Evolutionary conservation across 2,888 invertebrate species (phyloP).

Genomic region (Phymatocera aterrima): DNA sequence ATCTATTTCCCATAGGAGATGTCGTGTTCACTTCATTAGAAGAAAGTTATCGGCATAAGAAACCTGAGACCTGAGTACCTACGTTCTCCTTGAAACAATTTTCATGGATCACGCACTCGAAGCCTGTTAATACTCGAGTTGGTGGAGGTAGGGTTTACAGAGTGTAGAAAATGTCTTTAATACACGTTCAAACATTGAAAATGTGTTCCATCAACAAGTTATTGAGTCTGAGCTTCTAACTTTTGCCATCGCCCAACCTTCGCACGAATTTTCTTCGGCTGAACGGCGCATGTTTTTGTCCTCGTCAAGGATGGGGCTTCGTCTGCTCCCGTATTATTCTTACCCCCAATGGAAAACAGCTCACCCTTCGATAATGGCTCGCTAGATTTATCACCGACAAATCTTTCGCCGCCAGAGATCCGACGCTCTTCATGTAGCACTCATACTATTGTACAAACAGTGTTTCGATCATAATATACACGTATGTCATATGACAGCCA

Average conservation of each 20-base stretch:
- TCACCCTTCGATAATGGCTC: background rate
- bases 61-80: too few species aligned
- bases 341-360: constrained; percentile 3
- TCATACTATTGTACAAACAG: background rate
- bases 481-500: too few species aligned
- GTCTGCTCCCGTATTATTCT: constrained; percentile 22
- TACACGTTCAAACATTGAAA: background rate
- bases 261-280: background rate
- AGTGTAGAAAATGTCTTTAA: background rate
- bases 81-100: too few species aligned
- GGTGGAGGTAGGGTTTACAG: background rate
- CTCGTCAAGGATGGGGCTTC: background rate
- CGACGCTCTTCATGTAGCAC: background rate
- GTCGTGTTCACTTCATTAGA: too few species aligned
- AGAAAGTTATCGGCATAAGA: too few species aligned
- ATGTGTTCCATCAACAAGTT: constrained; percentile 15
- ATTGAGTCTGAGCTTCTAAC: constrained; percentile 8
- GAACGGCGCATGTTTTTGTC: background rate
- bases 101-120: too few species aligned
- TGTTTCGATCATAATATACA: background rate
- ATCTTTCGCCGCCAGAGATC: background rate
- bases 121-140: too few species aligned
- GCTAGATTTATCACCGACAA: background rate
- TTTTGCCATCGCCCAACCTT: background rate
- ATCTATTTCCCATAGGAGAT: too few species aligned